phyloP scores from a whole-genome alignment of 2,113 vertebrate species.

The Cephalopholis sonnerati region DNA sequence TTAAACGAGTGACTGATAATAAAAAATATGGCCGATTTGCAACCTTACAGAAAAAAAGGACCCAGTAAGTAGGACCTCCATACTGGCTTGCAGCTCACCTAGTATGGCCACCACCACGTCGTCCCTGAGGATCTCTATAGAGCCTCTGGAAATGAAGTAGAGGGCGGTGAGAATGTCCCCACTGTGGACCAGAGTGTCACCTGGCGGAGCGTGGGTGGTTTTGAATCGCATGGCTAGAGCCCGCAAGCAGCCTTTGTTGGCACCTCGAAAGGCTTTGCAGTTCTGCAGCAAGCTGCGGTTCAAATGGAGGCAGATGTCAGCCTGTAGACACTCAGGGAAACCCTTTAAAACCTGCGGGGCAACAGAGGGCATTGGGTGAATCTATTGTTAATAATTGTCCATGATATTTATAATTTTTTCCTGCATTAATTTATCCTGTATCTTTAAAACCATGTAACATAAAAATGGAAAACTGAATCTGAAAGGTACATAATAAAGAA shows the following conservation, averaged over 20 bases:
- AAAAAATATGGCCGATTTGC: background rate
- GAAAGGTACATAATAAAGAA: background rate
- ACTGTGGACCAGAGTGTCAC: conserved; percentile 96
- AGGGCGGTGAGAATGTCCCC: conserved; percentile 96
- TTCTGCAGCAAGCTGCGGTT: conserved; percentile 95
- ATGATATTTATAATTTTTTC: background rate
- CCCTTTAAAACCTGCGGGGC: conserved; percentile 94
- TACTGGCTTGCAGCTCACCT: conserved; percentile 82
- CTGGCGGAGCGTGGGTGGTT: conserved; percentile 94
- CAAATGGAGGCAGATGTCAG: conserved; percentile 97
- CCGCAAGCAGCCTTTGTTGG: conserved; percentile 95
- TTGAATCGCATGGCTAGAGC: conserved; percentile 97
- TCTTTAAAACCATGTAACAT: background rate
- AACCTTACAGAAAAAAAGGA: background rate
- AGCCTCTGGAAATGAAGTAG: conserved; percentile 98
- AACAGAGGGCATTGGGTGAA: background rate
- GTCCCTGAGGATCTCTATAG: conserved; percentile 96
- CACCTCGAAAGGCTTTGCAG: conserved; percentile 94
- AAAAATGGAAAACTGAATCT: background rate
- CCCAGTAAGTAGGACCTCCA: background rate
- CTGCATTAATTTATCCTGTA: background rate
- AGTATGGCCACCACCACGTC: conserved; percentile 97
- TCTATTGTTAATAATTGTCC: background rate
- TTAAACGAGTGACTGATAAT: background rate
- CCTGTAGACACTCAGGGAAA: conserved; percentile 98